Percentiles rank a stretch among this genome's conserved stretches.
These are phyloP conservation scores for Heliangelus exortis DNA, from an alignment of 2,797 vertebrate genomes.

Conservation along the genomic window DNA sequence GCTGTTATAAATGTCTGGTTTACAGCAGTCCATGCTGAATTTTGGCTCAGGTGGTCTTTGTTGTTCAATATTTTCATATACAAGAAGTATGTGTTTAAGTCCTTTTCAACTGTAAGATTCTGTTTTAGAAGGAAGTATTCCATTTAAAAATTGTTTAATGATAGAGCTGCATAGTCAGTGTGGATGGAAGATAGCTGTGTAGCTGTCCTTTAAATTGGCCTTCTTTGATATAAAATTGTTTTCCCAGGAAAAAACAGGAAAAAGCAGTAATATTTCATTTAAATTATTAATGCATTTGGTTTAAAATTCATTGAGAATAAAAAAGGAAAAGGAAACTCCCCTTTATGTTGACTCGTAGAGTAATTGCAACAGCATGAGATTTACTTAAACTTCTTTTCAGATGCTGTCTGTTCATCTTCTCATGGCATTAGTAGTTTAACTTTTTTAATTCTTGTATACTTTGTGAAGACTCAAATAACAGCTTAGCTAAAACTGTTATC, in stretches of 20 bases:
- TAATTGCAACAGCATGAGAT: not conserved
- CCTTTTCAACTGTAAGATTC: slow-evolving; percentile 29
- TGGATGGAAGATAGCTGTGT: not conserved
- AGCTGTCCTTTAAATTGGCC: not conserved
- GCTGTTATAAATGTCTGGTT: slow-evolving; percentile 70
- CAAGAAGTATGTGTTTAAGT: not conserved
- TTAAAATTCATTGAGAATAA: not conserved
- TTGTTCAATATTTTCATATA: slow-evolving; percentile 15
- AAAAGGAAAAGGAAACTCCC: not conserved
- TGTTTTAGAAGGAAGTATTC: slow-evolving; percentile 25
- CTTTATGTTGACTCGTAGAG: not conserved
- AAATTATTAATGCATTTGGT: not conserved
- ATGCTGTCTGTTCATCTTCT: not conserved
- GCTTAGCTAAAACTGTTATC: not conserved
- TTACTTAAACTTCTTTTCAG: not conserved
- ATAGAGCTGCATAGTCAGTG: not conserved
- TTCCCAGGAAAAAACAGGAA: not conserved
- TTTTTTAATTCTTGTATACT: not conserved
- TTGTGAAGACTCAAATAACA: not conserved
- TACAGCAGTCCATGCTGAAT: slow-evolving; percentile 55
- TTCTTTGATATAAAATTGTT: not conserved
- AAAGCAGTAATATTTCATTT: not conserved
- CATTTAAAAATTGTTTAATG: not conserved
- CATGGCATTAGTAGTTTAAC: not conserved
- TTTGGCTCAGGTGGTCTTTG: slow-evolving; percentile 31